Evolutionary conservation across 2,113 vertebrate species (phyloP), one percentile per base, ranked within the genome.

Genomic region (Chloropsis cyanopogon): DNA sequence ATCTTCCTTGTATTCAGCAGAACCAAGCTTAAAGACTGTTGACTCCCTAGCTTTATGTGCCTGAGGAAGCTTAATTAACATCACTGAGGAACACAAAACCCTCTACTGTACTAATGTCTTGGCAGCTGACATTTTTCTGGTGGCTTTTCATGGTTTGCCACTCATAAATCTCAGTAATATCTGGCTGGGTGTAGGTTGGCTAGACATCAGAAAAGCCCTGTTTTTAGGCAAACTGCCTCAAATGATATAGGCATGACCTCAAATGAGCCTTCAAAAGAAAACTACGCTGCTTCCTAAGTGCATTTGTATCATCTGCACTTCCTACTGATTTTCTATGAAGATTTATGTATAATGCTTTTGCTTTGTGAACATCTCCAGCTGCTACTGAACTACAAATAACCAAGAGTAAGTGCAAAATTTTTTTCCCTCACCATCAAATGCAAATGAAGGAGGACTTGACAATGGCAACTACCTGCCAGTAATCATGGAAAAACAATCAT

Each of bases 231-330:
- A 81, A 88, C n/a, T 52, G 41, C 25, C 73, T 46, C 52, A 64
- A 90, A 56, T 75, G 26, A 86, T 39, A 89, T 0, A 71, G 31
- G 56, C 53, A 44, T 18, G 33, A 92, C 50, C 71, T 80, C 33
- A 90, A 76, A 93, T 21, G 29, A 83, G 71, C 33, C 47, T 90
- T 94, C 82, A 50, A 37, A 95, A 80, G 75, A 66, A 91, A 95
- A 70, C 29, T 50, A 7, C 33, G 47, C 6, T 42, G n/a, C 16
- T 85, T 33, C 31, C 53, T 65, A 61, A 66, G n/a, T 76, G 42
- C 64, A 63, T 65, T 33, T 89, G 11, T 69, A 42, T 46, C 56
- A 81, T 39, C 60, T 81, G 60, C 2, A 3, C 54, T 82, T 86
- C 39, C 70, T 73, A 77, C 19, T 85, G 68, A 77, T 80, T 90